These are phyloP conservation scores for Chaitophorus viminalis DNA, from an alignment of 2,888 invertebrate species.

Conservation along the genomic window DNA sequence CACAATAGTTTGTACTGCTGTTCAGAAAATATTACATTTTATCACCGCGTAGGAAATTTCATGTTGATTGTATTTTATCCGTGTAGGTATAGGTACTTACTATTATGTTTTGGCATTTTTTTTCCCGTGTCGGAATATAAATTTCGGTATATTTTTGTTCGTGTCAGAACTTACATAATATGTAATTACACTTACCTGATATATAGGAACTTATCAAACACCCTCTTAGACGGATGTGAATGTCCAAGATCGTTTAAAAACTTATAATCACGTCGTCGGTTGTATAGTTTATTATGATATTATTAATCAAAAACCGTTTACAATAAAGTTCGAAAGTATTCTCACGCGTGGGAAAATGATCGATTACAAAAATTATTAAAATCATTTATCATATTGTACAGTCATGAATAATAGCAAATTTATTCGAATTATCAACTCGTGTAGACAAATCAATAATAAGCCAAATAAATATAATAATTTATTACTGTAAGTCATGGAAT, in stretches of 20 bases:
- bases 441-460: not conserved
- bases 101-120: too few species aligned
- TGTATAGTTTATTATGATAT: not conserved
- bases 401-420: not conserved
- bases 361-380: not conserved
- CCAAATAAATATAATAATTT: not conserved
- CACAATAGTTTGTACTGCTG: too few species aligned
- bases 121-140: too few species aligned
- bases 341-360: not conserved
- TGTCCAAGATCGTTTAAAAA: not conserved
- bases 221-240: not conserved
- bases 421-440: not conserved
- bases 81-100: too few species aligned
- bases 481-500: too few species aligned
- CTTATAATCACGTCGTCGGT: not conserved
- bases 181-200: too few species aligned
- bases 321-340: not conserved
- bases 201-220: too few species aligned
- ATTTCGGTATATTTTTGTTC: too few species aligned
- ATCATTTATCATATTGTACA: not conserved
- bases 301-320: not conserved
- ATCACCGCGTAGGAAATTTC: too few species aligned
- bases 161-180: too few species aligned
- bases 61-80: too few species aligned
- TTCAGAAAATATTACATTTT: too few species aligned